A percentile compares a stretch with the other conserved stretches of the same genome.
Evolutionary conservation across 2,888 invertebrate genomes (phyloP).

Genomic region (Frankliniella intonsa): DNA sequence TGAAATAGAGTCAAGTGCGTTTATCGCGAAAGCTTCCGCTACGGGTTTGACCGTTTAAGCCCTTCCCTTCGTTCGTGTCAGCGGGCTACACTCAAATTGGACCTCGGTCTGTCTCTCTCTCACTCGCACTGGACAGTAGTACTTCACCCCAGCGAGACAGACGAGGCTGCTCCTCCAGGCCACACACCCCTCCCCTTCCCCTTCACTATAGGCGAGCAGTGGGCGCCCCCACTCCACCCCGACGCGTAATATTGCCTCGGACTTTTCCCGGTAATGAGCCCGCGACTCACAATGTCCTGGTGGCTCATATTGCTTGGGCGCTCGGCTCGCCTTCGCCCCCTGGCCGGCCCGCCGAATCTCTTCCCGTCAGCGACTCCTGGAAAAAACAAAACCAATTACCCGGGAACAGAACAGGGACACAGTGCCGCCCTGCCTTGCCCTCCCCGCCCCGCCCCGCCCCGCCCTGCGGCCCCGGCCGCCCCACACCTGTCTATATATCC

Average conservation of each 20-base stretch:
- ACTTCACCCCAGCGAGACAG: not conserved
- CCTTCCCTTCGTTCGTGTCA: too few species aligned
- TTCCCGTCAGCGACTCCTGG: not conserved
- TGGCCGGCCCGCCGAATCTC: not conserved
- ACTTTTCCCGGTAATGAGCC: not conserved
- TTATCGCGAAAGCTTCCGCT: too few species aligned
- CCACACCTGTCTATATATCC: conserved; percentile 9
- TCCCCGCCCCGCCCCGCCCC: not conserved
- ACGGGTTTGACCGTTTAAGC: too few species aligned
- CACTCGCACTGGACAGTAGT: not conserved
- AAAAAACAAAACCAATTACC: conserved; percentile 13
- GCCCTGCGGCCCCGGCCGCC: not conserved
- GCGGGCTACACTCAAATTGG: too few species aligned
- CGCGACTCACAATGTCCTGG: not conserved
- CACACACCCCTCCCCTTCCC: too few species aligned
- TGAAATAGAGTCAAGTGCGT: too few species aligned
- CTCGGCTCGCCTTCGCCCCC: not conserved
- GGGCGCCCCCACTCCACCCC: too few species aligned
- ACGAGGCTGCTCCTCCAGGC: not conserved
- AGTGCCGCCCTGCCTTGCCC: not conserved
- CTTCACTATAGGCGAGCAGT: too few species aligned
- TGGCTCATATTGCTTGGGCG: not conserved
- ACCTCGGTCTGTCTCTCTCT: not conserved
- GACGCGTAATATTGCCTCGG: not conserved
- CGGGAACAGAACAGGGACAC: not conserved